phyloP scores from a whole-genome alignment of 2,888 invertebrate species.

The Fragum fragum region DNA sequence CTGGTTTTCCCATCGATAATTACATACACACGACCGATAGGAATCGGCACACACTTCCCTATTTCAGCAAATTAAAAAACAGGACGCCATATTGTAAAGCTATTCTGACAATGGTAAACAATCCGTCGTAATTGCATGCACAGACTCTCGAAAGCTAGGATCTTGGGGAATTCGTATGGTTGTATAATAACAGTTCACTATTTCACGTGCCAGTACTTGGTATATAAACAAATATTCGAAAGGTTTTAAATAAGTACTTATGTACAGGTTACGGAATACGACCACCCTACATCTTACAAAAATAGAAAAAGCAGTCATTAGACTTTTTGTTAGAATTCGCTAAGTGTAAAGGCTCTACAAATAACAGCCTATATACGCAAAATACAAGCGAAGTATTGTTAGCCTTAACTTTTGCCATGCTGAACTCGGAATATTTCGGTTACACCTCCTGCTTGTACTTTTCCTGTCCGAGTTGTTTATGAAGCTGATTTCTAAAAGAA shows the following conservation, averaged over 20 bases:
- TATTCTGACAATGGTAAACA: conserved; percentile 51
- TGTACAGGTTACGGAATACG: no score
- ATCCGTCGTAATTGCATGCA: conserved; percentile 16
- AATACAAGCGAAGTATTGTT: no score
- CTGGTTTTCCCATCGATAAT: conserved; percentile 41
- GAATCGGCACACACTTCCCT: conserved; percentile 40
- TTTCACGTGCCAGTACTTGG: background rate
- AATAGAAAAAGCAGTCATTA: no score
- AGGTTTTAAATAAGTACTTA: background rate
- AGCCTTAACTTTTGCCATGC: no score
- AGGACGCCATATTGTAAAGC: conserved; percentile 38
- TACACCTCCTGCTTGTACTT: no score
- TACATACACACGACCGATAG: conserved; percentile 32
- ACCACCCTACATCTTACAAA: no score
- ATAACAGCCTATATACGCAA: no score
- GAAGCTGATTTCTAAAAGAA: no score
- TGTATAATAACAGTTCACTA: background rate
- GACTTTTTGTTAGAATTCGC: no score
- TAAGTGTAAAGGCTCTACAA: no score
- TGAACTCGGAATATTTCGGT: no score
- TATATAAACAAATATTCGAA: background rate
- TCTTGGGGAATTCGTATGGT: background rate
- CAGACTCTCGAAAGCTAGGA: conserved; percentile 1
- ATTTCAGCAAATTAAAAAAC: conserved; percentile 56
- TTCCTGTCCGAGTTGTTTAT: no score